Evolutionary conservation across 1,140 invertebrate species (phyloP).

Genomic region (Eriocheir sinensis): DNA sequence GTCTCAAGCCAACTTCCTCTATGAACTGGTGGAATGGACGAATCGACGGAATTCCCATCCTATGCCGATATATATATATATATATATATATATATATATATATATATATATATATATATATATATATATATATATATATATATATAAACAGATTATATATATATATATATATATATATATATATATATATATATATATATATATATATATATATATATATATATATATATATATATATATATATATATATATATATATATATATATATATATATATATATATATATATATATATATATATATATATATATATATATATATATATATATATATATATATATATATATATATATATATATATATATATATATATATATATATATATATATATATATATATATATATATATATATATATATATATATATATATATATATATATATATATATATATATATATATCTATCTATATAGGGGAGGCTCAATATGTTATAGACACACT

Average conservation of each 20-base stretch:
- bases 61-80: neutral
- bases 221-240: slow-evolving; percentile 50
- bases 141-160: slow-evolving; percentile 30
- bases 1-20: too few relatives aligned
- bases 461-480: too few relatives aligned
- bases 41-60: too few relatives aligned
- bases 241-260: slow-evolving; percentile 60
- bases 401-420: slow-evolving; percentile 45
- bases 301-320: slow-evolving; percentile 52
- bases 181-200: slow-evolving; percentile 54
- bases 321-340: slow-evolving; percentile 60
- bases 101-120: slow-evolving; percentile 41
- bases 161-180: slow-evolving; percentile 33
- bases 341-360: slow-evolving; percentile 45
- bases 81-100: slow-evolving; percentile 40
- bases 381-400: slow-evolving; percentile 56
- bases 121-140: slow-evolving; percentile 48
- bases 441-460: slow-evolving; percentile 57
- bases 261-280: slow-evolving; percentile 62
- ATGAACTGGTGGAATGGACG: too few relatives aligned
- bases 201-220: slow-evolving; percentile 57
- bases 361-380: slow-evolving; percentile 61
- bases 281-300: slow-evolving; percentile 51
- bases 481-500: too few relatives aligned
- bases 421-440: slow-evolving; percentile 52